These are phyloP conservation scores for Copidosoma floridanum DNA, from an alignment of 1,140 invertebrate genomes.

Conservation along the genomic window DNA sequence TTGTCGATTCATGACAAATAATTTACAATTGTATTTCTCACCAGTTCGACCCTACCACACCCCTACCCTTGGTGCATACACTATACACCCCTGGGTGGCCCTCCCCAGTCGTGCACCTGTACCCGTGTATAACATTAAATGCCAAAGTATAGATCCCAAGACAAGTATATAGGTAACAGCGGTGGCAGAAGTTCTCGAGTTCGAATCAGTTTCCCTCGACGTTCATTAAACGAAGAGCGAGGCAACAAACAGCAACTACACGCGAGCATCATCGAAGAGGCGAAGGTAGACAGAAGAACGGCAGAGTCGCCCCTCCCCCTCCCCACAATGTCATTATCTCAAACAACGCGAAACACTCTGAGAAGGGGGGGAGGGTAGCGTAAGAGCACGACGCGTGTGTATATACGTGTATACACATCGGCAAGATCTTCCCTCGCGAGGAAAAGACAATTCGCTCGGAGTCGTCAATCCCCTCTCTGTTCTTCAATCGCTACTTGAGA, in stretches of 20 bases:
- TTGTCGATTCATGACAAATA: too few relatives aligned
- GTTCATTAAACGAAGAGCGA: constrained; percentile 31
- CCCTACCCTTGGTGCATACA: too few relatives aligned
- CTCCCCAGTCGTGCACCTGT: too few relatives aligned
- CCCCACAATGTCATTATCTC: constrained; percentile 37
- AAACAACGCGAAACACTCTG: constrained; percentile 36
- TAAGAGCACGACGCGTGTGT: too few relatives aligned
- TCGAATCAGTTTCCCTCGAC: constrained; percentile 34
- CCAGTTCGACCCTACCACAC: too few relatives aligned
- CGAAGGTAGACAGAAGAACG: constrained; percentile 27
- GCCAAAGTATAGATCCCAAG: neutral
- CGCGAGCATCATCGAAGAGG: too few relatives aligned
- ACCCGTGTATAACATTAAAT: neutral
- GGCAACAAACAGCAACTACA: neutral
- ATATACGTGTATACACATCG: too few relatives aligned
- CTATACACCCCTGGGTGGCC: too few relatives aligned
- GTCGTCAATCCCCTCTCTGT: neutral
- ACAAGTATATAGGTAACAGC: neutral
- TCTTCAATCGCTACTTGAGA: constrained; percentile 9
- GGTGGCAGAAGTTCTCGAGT: constrained; percentile 4
- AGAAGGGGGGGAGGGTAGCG: constrained; percentile 15
- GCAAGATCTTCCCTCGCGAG: constrained; percentile 26
- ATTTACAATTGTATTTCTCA: too few relatives aligned
- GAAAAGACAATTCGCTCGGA: constrained; percentile 1
- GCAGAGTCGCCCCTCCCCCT: constrained; percentile 14